These are phyloP conservation scores for Tetramorium bicarinatum DNA, from an alignment of 2,888 invertebrate genomes.

Conservation along the genomic window DNA sequence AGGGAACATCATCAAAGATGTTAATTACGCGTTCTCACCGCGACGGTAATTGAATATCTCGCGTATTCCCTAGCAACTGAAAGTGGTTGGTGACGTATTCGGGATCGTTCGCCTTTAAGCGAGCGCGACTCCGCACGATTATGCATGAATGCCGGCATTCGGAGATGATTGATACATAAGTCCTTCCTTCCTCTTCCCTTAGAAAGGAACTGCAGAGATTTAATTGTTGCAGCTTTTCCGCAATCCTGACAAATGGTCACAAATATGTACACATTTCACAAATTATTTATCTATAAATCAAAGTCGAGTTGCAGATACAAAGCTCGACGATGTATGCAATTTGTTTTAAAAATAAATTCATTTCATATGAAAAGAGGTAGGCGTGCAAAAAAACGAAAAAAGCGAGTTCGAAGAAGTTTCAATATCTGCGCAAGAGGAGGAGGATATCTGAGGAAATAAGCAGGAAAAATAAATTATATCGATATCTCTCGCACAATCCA, in stretches of 20 bases:
- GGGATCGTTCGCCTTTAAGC: constrained; percentile 26
- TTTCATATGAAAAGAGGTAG: constrained; percentile 1
- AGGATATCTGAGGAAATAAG: constrained; percentile 45
- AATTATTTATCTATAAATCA: constrained; percentile 22
- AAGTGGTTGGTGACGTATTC: constrained; percentile 22
- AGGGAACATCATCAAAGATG: constrained; percentile 59
- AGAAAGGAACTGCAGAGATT: too few species aligned
- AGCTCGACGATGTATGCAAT: not conserved
- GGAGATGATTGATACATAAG: not conserved
- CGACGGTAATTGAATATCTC: constrained; percentile 59
- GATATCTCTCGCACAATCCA: constrained; percentile 35
- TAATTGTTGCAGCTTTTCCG: too few species aligned
- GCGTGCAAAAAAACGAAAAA: constrained; percentile 4
- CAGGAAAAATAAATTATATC: constrained; percentile 60
- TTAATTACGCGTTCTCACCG: constrained; percentile 55
- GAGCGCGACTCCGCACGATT: constrained; percentile 12
- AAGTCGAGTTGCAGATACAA: not conserved
- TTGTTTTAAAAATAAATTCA: constrained; percentile 38
- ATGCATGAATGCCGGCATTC: constrained; percentile 12
- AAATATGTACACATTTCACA: not conserved
- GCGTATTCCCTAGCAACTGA: constrained; percentile 23
- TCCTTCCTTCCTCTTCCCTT: too few species aligned
- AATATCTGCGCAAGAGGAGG: constrained; percentile 44
- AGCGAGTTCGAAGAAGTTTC: constrained; percentile 32
- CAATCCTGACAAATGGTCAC: not conserved